Base-by-base conservation (phyloP, 2,888 invertebrate genomes). In the Amphiduros pacificus region DNA sequence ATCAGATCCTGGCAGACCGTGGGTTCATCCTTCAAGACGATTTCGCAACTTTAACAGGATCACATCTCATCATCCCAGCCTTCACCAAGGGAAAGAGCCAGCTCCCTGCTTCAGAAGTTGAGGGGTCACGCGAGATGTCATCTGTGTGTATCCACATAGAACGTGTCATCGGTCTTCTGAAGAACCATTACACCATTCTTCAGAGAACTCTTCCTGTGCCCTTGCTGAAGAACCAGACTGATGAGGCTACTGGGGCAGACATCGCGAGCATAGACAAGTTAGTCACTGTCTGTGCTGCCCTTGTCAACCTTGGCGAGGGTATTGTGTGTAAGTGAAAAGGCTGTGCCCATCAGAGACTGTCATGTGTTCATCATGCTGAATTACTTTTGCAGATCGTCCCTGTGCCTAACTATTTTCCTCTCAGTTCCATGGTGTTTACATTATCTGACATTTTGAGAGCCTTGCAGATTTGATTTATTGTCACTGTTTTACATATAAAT, bases 1-100 rank as follows among this genome's bases (percentile, higher is more conserved):
- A 69, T 55, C 66, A 69, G 48, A 65, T 70, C 32, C 50, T 70
- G 20, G 70, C 66, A 14, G 69, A 70, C 32, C 41, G 69, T 17
- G 65, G 64, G 4, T 70, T 70, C 50, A 68, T 67, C 2, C 41
- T 70, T 2, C 36, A 66, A 20, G 64, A 69, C 28, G 70, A 70
- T 26, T 65, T 71, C 63, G 67, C 64, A 0, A 55, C 53, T 17
- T 17, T 14, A 2, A 65, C 63, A 61, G 41, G 61, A 40, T 64
- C 66, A 24, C 61, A 69, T 49, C 55, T 69, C 2, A 40, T 67
- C 17, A 60, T 52, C 20, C 67, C 65, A 36, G 55, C 62, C 44
- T 71, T 64, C 60, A 66, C 62, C 11, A 63, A 61, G 31, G 68
- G 64, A 6, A 65, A 66, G 36, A 61, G 49, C 9, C 69, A 71